Evolutionary conservation across 2,888 invertebrate species (phyloP).

Genomic region (Cerastoderma edule): DNA sequence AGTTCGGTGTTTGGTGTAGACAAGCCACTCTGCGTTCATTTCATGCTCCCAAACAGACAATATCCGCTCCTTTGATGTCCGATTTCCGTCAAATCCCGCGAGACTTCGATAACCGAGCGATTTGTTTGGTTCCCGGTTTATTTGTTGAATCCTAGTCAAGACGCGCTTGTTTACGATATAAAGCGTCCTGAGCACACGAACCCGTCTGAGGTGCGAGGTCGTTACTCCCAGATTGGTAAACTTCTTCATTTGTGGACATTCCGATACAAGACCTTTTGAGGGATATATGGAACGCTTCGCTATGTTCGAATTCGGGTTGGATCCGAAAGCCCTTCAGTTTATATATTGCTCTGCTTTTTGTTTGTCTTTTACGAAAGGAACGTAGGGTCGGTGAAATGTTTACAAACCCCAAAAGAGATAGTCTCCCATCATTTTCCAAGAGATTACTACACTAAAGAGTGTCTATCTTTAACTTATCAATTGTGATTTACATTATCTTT

Average conservation of each 20-base stretch:
- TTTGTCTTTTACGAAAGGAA: no score
- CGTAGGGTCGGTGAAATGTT: no score
- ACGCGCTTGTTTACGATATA: conserved; percentile 22
- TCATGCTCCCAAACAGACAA: conserved; percentile 26
- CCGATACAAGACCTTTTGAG: no score
- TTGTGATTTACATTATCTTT: no score
- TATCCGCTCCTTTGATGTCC: conserved; percentile 37
- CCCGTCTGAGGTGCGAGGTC: conserved; percentile 9
- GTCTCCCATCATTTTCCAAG: no score
- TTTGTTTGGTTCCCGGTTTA: conserved; percentile 28
- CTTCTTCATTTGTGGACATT: neutral
- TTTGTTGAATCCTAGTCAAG: conserved; percentile 17
- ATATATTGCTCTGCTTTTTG: no score
- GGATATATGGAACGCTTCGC: no score
- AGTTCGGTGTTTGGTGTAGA: conserved; percentile 25
- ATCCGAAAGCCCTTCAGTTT: no score
- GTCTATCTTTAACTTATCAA: no score
- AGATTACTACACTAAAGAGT: no score
- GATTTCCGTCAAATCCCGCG: conserved; percentile 24
- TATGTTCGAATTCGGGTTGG: no score
- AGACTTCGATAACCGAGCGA: conserved; percentile 13
- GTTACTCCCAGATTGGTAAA: conserved; percentile 10
- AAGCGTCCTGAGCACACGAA: conserved; percentile 23
- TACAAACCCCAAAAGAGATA: no score
- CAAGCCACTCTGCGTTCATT: conserved; percentile 31